A percentile compares a stretch with the other conserved stretches of the same genome.
Conservation (phyloP, 1,140 invertebrate genomes). For the Campoletis sonorensis region DNA sequence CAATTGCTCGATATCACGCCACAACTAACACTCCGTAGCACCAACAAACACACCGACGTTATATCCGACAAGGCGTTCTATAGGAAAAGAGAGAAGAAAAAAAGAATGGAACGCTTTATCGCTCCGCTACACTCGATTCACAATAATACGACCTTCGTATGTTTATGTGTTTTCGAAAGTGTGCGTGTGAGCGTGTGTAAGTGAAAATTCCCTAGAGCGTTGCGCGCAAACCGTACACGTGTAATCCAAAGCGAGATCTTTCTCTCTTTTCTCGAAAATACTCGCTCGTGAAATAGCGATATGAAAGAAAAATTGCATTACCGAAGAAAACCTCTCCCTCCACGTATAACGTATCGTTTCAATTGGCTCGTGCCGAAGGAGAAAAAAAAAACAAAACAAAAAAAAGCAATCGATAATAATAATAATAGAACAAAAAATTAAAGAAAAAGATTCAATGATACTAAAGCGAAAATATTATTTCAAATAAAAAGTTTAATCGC, state of each 20-base stretch:
- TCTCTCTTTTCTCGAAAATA: constrained; percentile 8
- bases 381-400: background rate
- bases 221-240: background rate
- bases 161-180: background rate
- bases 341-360: constrained; percentile 14
- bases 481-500: constrained; percentile 5
- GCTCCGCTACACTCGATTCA: constrained; percentile 30
- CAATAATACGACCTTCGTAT: constrained; percentile 18
- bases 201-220: background rate
- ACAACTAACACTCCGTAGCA: constrained; percentile 21
- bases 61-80: background rate
- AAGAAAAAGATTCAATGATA: background rate
- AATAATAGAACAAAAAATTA: background rate
- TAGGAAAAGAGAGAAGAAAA: background rate
- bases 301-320: constrained; percentile 24
- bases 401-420: background rate
- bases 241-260: constrained; percentile 25
- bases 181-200: background rate
- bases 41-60: constrained; percentile 17
- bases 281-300: constrained; percentile 31
- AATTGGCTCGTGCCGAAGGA: constrained; percentile 15
- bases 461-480: background rate
- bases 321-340: background rate
- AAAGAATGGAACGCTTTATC: constrained; percentile 30
- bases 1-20: constrained; percentile 60